These are phyloP conservation scores for Callorhinus ursinus DNA, from an alignment of 2,113 vertebrate genomes.

Conservation along the genomic window DNA sequence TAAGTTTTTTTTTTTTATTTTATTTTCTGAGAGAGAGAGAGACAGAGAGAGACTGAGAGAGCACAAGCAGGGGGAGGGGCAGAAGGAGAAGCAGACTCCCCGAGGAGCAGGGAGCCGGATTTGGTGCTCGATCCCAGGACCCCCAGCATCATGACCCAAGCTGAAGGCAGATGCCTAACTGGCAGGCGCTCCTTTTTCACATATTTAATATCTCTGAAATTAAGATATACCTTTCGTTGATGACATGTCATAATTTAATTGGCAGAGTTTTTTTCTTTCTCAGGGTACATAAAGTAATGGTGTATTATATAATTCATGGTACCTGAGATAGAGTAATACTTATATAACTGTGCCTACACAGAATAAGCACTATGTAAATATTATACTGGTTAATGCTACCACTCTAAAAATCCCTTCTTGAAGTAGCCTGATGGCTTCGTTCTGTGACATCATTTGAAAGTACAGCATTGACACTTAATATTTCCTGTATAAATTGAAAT, in stretches of 20 bases:
- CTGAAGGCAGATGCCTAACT: too few relatives aligned
- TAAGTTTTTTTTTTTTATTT: too few relatives aligned
- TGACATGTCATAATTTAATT: conserved; percentile 25
- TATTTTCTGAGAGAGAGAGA: too few relatives aligned
- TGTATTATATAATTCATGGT: conserved; percentile 18
- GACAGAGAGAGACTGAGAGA: too few relatives aligned
- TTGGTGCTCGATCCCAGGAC: too few relatives aligned
- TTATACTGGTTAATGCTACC: too few relatives aligned
- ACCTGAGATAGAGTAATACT: background rate
- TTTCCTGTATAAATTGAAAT: background rate
- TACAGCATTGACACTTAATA: background rate
- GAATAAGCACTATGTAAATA: background rate
- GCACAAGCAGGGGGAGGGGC: too few relatives aligned
- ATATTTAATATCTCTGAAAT: conserved; percentile 22
- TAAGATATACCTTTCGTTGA: background rate
- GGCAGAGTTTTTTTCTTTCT: background rate
- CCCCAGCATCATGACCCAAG: too few relatives aligned
- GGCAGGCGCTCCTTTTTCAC: background rate
- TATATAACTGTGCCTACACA: background rate
- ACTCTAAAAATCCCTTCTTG: background rate
- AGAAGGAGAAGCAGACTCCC: too few relatives aligned
- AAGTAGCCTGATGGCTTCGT: background rate
- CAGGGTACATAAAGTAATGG: background rate
- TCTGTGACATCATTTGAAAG: background rate
- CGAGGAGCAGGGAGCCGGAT: too few relatives aligned